A percentile compares a stretch with the other conserved stretches of the same genome.
phyloP scores from a whole-genome alignment of 1,140 invertebrate genomes.

The Scaptomyza montana region DNA sequence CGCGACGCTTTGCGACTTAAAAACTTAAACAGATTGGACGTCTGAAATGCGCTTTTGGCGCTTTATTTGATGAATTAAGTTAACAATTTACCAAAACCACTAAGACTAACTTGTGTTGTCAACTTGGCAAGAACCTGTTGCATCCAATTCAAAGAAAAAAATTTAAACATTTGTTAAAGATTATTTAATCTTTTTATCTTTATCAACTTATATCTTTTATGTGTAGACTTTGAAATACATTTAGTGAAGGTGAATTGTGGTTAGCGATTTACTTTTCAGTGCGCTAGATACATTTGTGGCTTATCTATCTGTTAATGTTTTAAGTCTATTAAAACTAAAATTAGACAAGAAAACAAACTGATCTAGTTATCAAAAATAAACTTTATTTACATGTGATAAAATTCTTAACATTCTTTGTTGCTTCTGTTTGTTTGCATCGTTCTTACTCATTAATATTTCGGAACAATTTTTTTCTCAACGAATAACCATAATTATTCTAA shows the following conservation, averaged over 20 bases:
- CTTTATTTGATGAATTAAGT: not conserved
- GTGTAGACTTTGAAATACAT: not conserved
- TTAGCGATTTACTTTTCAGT: not conserved
- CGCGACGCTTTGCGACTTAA: slow-evolving; percentile 4
- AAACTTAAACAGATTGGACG: slow-evolving; percentile 11
- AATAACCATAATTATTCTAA: too few species aligned
- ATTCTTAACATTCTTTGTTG: not conserved
- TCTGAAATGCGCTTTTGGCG: slow-evolving; percentile 3
- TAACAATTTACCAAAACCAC: not conserved
- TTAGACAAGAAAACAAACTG: not conserved
- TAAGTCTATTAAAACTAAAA: not conserved
- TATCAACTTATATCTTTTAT: not conserved
- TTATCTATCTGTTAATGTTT: slow-evolving; percentile 1
- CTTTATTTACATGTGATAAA: not conserved
- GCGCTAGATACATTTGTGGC: slow-evolving; percentile 8
- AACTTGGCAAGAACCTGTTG: not conserved
- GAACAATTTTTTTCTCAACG: not conserved
- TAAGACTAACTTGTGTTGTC: too few species aligned
- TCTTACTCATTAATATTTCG: not conserved
- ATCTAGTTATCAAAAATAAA: slow-evolving; percentile 2
- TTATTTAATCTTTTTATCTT: slow-evolving; percentile 3
- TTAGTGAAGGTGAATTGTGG: slow-evolving; percentile 9
- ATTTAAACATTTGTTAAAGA: not conserved
- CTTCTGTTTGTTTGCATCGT: not conserved
- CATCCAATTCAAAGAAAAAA: not conserved